Conservation (phyloP, 2,888 invertebrate species). For the Coecobrya sp. region DNA sequence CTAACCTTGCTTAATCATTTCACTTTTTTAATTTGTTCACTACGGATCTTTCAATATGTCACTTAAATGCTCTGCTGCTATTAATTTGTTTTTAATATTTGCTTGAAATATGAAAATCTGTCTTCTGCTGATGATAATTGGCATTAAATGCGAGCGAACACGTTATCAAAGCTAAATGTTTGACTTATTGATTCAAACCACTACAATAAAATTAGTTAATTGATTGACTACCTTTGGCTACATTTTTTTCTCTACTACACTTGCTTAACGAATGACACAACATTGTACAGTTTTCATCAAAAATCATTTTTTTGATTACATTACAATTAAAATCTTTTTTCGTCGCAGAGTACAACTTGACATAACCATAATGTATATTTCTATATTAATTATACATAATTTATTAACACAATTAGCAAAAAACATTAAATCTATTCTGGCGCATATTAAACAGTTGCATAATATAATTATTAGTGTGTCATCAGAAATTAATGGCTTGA, state of each 20-base stretch:
- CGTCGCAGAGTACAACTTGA: too few relatives aligned
- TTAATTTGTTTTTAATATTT: neutral
- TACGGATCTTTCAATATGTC: neutral
- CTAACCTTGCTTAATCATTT: neutral
- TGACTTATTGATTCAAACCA: neutral
- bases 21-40: neutral
- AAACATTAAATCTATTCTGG: too few relatives aligned
- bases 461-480: too few relatives aligned
- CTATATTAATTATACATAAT: too few relatives aligned
- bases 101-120: neutral
- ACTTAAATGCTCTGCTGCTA: constrained; percentile 67
- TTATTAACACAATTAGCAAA: too few relatives aligned
- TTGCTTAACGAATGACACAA: neutral
- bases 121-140: neutral
- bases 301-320: neutral
- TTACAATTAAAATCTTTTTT: too few relatives aligned
- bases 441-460: too few relatives aligned
- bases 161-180: neutral
- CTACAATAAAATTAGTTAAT: neutral
- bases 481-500: neutral
- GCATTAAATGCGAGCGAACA: neutral
- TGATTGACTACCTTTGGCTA: neutral
- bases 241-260: neutral
- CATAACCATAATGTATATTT: too few relatives aligned
- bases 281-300: neutral